Evolutionary conservation across 2,888 invertebrate genomes (phyloP), one percentile per base, ranked within the genome.

Genomic region (Amiota communis): DNA sequence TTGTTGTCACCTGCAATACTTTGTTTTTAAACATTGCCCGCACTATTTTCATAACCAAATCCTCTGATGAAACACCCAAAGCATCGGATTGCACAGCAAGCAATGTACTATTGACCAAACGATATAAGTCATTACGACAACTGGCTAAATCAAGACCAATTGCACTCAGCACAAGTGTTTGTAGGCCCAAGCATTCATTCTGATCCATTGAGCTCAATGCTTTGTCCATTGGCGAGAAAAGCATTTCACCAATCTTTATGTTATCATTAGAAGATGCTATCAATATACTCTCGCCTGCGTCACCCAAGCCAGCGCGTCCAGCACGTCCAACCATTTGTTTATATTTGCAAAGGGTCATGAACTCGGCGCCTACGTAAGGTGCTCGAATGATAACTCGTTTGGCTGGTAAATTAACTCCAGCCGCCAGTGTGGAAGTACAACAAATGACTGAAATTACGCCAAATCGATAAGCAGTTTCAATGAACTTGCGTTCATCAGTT

Each of bases 261-360:
- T 92, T 89, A 80, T 96, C 95, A 49, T 89, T 88, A 47, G 89
- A 89, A 72, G 92, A 91, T 81, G 95, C 93, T 56, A 98, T 93
- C n/a, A 97, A 90, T 86, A 97, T 95, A 87, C 97, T 97, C 86
- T 98, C 98, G 79, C 94, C 97, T 10, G 92, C 91, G 70, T 93
- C 88, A 49, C 95, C 95, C 78, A 96, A 91, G 1, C 98, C 98
- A 0, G 98, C 96, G 75, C 98, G 92, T 0, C 98, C 98, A 8
- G 98, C 98, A 71, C 98, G 91, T 1, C 98, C 98, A 71, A 93
- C 93, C 98, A 99, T 99, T 92, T 99, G 99, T 77, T 97, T 95
- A 90, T 99, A 99, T 78, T 93, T 93, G 78, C 94, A 94, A 36
- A 95, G 91, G 69, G 93, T 92, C 75, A 98, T 90, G 85, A 95